Base-by-base conservation (phyloP, 2,113 vertebrate genomes). In the Eonycteris spelaea region DNA sequence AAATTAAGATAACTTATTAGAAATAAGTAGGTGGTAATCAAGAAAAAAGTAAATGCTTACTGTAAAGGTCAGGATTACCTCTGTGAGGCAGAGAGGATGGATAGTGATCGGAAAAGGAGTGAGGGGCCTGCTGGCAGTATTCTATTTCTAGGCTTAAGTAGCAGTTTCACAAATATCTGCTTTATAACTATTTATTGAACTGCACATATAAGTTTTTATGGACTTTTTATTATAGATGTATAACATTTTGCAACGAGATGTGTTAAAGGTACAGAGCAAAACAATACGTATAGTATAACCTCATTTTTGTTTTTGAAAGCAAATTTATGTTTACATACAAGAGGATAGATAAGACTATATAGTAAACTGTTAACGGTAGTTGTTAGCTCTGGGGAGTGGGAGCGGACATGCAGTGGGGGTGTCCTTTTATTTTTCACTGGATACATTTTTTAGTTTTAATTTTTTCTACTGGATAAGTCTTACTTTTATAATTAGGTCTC, bases 241-340 rank as follows among this genome's bases (percentile, higher is more conserved):
- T 71, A 82, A 40, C 35, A 83, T 71, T 86, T 68, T 45, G 22
- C 63, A 91, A 67, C 59, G 57, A 82, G 1, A 93, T 24, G 43
- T 86, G n/a, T 91, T 91, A 90, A 90, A 83, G 38, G 43, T 75
- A 6, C 24, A 45, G 3, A 92, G n/a, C 68, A 83, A 96, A 83
- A 67, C 22, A 79, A 53, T 45, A 88, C 16, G 3, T 38, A 55
- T 10, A 67, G 4, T 35, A 73, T 88, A 79, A 95, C 74, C 30
- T 95, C 57, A 79, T 68, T 90, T 68, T 59, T 48, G 22, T 51
- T 83, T 88, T 75, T 80, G 51, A 18, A 95, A 93, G 24, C 48
- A 79, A 94, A 79, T n/a, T 68, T 74, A 53, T 75, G 65, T 80
- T 92, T 86, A 79, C 18, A 84, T n/a, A 55, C 12, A 73, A 94